Base-by-base conservation (phyloP, 2,113 vertebrate genomes). In the Collichthys lucidus region DNA sequence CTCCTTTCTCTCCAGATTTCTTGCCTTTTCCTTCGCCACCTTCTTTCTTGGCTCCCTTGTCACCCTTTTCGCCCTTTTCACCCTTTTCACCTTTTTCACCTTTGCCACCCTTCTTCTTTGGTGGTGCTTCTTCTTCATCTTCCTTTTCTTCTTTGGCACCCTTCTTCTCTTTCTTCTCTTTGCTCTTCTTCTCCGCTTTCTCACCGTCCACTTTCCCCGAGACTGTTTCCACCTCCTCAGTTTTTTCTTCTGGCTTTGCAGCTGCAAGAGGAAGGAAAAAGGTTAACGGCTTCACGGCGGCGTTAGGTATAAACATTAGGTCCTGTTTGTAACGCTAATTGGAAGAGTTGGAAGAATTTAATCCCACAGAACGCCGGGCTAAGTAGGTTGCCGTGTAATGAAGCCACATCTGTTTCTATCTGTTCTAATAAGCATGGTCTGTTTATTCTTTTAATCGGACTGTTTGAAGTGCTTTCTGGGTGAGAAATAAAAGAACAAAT, bases 161-260 rank as follows among this genome's bases (percentile, higher is more conserved):
- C 59, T 94, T 95, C 59, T 94, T 95, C 64, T 93, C 94, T 67
- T 94, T 95, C 60, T 93, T 92, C 2, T 93, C 91, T 56, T 94
- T 94, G 16, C 72, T 75, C 47, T 93, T 94, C 80, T 95, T 95
- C 5, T 92, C 91, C 35, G 69, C 89, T 83, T 94, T 95, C 4
- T 94, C 90, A 0, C 8, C 87, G 1, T 95, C 95, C 85, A 96
- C 93, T 74, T 96, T 95, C 8, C 91, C 95, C 0, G 95, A 93
- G 19, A 96, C 92, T 0, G 94, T 96, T 59, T 88, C 59, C 74
- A 96, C 94, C 69, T 95, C 93, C 42, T 92, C 86, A 9, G 90
- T 95, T 52, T 83, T 95, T 52, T 83, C 87, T 24, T 87, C 93
- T 31, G 64, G 78, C 77, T 95, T 95, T 14, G 90, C 95, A 57